Evolutionary conservation across 1,140 invertebrate species (phyloP).

Genomic region (Megalopta genalis): DNA sequence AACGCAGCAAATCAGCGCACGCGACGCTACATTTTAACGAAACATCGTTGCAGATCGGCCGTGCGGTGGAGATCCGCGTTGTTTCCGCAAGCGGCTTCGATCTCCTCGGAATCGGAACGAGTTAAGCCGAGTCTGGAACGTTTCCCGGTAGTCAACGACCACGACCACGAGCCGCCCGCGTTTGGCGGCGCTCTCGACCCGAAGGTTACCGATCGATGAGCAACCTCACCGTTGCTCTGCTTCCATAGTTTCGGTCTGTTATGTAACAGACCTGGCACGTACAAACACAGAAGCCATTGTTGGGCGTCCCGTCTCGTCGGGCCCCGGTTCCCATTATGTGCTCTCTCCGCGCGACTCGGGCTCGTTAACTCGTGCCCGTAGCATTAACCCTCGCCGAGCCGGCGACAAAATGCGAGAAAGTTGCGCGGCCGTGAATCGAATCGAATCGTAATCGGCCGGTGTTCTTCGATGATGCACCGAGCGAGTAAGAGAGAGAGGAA

Average conservation of each 20-base stretch:
- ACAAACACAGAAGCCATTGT: constrained; percentile 38
- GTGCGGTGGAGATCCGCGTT: too few relatives aligned
- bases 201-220: constrained; percentile 46
- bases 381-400: not conserved
- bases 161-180: not conserved
- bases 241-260: constrained; percentile 52
- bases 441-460: too few relatives aligned
- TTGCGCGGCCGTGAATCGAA: too few relatives aligned
- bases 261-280: constrained; percentile 38
- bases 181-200: not conserved
- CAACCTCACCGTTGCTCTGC: constrained; percentile 35
- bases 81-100: not conserved
- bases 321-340: constrained; percentile 2
- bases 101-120: not conserved
- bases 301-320: not conserved
- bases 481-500: too few relatives aligned
- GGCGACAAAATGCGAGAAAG: too few relatives aligned
- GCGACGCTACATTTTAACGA: too few relatives aligned
- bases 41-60: too few relatives aligned
- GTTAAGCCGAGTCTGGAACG: not conserved
- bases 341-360: not conserved
- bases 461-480: not conserved
- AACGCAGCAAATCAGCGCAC: too few relatives aligned
- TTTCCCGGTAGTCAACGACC: not conserved
- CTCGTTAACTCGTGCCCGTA: not conserved